A percentile compares a stretch with the other conserved stretches of the same genome.
Conservation (phyloP, 2,888 invertebrate genomes). For the Eupithecia centaureata region DNA sequence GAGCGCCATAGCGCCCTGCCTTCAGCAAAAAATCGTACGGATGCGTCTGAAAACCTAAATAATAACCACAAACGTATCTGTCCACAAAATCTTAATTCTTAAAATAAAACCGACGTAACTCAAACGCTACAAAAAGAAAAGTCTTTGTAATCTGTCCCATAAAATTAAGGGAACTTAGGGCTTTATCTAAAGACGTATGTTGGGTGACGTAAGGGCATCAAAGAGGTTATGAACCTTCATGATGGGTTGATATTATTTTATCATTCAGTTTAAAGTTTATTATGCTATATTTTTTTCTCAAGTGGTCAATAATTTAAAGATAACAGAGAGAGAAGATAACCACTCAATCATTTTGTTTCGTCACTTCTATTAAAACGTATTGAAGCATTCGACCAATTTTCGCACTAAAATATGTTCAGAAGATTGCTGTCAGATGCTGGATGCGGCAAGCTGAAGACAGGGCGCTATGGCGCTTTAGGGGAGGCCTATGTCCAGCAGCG, state of each 20-base stretch:
- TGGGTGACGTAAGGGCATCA: not conserved
- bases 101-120: not conserved
- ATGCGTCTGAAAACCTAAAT: not conserved
- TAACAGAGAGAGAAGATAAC: not conserved
- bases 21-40: too few species aligned
- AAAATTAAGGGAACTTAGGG: constrained; percentile 1
- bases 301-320: not conserved
- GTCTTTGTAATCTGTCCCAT: not conserved
- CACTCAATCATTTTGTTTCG: not conserved
- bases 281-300: not conserved
- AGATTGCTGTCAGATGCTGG: too few species aligned
- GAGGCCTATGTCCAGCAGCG: too few species aligned
- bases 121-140: not conserved
- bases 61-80: not conserved
- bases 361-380: not conserved
- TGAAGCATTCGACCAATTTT: too few species aligned
- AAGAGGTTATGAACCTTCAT: not conserved
- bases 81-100: not conserved
- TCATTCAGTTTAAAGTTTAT: not conserved
- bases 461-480: too few species aligned
- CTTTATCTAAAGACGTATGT: constrained; percentile 3
- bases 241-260: not conserved
- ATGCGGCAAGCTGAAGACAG: too few species aligned
- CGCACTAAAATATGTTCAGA: too few species aligned
- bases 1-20: too few species aligned